A percentile compares a stretch with the other conserved stretches of the same genome.
Conservation (phyloP, 2,113 vertebrate species). For the Phocoena sinus region DNA sequence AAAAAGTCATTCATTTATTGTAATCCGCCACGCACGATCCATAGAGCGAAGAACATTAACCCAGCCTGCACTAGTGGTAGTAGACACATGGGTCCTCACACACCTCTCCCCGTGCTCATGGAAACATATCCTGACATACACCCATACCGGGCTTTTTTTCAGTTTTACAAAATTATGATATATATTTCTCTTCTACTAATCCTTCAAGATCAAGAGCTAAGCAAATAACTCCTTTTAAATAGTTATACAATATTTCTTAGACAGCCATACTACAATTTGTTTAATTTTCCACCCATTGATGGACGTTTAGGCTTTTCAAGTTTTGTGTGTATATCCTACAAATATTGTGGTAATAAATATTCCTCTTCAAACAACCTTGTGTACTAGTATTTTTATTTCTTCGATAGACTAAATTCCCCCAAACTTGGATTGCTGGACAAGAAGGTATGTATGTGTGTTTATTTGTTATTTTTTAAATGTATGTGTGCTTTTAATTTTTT, state of each 20-base stretch:
- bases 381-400: background rate
- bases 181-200: background rate
- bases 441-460: background rate
- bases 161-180: background rate
- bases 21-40: background rate
- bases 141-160: background rate
- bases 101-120: background rate
- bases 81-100: background rate
- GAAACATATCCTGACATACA: background rate
- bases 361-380: background rate
- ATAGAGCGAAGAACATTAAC: background rate
- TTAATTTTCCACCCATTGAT: background rate
- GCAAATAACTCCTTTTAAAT: background rate
- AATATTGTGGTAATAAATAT: background rate
- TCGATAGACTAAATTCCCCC: background rate
- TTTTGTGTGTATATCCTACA: background rate
- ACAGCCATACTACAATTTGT: background rate
- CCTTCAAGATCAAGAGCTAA: background rate
- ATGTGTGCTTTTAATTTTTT: background rate
- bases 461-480: background rate
- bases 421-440: background rate
- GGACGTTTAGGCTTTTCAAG: background rate
- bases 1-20: background rate
- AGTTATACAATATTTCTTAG: background rate
- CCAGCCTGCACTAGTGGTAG: background rate